Base-by-base conservation (phyloP, 2,113 vertebrate genomes). In the Ovis canadensis region DNA sequence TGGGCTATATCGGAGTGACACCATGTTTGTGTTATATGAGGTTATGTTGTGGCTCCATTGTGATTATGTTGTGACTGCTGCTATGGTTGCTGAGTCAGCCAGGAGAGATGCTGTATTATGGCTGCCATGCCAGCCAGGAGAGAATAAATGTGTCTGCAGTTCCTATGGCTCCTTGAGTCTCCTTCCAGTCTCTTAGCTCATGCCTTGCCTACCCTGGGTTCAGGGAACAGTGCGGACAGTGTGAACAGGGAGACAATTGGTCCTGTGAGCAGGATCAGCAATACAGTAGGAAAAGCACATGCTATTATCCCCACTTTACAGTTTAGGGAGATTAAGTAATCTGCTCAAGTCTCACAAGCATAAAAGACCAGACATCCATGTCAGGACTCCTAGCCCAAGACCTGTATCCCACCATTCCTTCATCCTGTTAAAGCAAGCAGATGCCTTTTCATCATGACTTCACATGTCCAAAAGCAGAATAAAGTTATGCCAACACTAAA, bases 401-500 rank as follows among this genome's bases (percentile, higher is more conserved):
- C 10, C 27, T 21, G 0, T 7, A 45, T 7, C 1, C 2, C 29
- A 19, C 13, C 13, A 8, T 25, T 14, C 25, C 8, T 15, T 50
- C 11, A 31, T 57, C 31, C 14, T 15, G 13, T 15, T 40, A 90
- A 19, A 67, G 43, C 9, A 29, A 33, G 40, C 48, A n/a, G 31
- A 14, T 21, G 36, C 36, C 29, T 31, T 45, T 54, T 74, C 31
- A 10, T 59, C 48, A 40, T 27, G 29, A n/a, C 71, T 17, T 19
- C 83, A n/a, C 45, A 11, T 10, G 13, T 43, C 36, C 33, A 6
- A 40, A 16, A 23, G 48, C 2, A 23, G 59, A 29, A 10, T 33
- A 14, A 17, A 25, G n/a, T 62, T 13, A 16, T 54, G 21, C 40
- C 40, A 36, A 36, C 7, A 5, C 74, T 64, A 33, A 40, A 74